phyloP scores from a whole-genome alignment of 1,140 invertebrate genomes.

The Charaxes varanes region DNA sequence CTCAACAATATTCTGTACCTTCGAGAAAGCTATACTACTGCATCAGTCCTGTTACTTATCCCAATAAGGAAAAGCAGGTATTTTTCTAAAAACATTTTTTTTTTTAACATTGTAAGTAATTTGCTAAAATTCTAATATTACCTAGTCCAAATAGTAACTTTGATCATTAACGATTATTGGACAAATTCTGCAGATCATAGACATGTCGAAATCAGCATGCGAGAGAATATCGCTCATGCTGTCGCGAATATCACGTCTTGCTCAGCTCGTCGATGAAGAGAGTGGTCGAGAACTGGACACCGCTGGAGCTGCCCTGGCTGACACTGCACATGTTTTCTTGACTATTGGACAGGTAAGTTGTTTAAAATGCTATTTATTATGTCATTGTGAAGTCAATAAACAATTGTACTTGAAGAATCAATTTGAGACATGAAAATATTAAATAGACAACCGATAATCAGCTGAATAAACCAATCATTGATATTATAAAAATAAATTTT shows the following conservation, averaged over 20 bases:
- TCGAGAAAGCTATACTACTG: constrained; percentile 24
- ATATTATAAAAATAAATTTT: too few relatives aligned
- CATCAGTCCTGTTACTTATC: constrained; percentile 21
- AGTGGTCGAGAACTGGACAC: constrained; percentile 16
- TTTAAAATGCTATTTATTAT: neutral
- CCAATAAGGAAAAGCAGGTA: constrained; percentile 24
- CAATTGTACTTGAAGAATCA: too few relatives aligned
- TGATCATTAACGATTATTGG: neutral
- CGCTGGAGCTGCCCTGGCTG: constrained; percentile 23
- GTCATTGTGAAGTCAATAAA: too few relatives aligned
- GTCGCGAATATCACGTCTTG: constrained; percentile 30
- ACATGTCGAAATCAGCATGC: constrained; percentile 22
- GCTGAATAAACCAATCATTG: too few relatives aligned
- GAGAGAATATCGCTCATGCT: constrained; percentile 32
- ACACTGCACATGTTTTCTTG: constrained; percentile 28
- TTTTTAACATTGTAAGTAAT: neutral
- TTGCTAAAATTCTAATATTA: neutral
- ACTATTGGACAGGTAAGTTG: constrained; percentile 32
- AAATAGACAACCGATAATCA: too few relatives aligned
- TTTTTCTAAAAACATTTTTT: neutral
- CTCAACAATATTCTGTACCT: constrained; percentile 20
- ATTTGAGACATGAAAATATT: too few relatives aligned
- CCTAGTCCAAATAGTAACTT: neutral
- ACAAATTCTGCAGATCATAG: constrained; percentile 18
- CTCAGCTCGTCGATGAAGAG: constrained; percentile 14